Evolutionary conservation across 1,140 invertebrate species (phyloP), one percentile per base, ranked within the genome.

Genomic region (Drosophila elegans): DNA sequence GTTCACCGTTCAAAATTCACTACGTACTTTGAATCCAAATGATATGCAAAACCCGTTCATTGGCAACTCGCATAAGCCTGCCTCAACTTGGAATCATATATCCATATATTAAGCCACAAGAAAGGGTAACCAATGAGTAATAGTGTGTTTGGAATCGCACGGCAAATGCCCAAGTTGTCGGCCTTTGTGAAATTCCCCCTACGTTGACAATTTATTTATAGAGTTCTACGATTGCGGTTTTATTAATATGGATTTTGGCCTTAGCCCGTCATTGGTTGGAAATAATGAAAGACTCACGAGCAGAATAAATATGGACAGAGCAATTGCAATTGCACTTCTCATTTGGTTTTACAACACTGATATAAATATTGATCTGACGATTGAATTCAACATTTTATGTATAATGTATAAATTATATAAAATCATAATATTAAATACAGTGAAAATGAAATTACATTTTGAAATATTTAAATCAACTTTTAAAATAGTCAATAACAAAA

Each of bases 231-330:
- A 52, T 32, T 55, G 29, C 29, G 61, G n/a, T 44, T 42, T 42
- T 39, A 52, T 75, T 48, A 59, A 76, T 75, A 48, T 53, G 46
- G 27, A 64, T 63, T 74, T 64, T 64, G 52, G 42, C 59, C 45
- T 75, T 48, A 59, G 73, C 13, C 12, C 60, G 72, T 53, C 68
- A 36, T 0, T 7, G 5, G 12, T 3, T 41, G 34, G 36, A 66
- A 53, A 56, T 56, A 71, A 71, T 68, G 64, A n/a, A 36, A 34
- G 12, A 38, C 71, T 74, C 73, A 75, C 73, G 73, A 67, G 21
- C 36, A 53, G 48, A 52, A 73, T 73, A 45, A 60, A 61, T 61
- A 52, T 73, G 69, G 46, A 49, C 7, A 32, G 16, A 21, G 16
- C 16, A 21, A 21, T 21, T 62, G 27, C 9, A 53, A 75, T 16